Base-by-base conservation (phyloP, 1,140 invertebrate genomes). In the Phenacoccus solenopsis region DNA sequence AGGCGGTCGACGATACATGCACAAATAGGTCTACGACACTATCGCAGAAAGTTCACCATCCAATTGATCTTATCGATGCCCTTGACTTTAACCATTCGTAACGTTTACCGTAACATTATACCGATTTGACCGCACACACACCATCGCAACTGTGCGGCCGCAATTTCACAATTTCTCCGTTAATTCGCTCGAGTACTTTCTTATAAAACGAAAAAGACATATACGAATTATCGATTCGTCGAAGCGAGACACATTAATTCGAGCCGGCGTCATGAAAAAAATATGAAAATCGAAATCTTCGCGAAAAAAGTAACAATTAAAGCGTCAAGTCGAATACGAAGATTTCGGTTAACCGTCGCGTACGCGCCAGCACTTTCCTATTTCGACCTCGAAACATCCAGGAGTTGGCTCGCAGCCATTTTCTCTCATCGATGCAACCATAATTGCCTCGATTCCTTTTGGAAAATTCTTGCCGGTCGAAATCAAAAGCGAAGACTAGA, bases 211-310 rank as follows among this genome's bases (percentile, higher is more conserved):
- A n/a, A n/a, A n/a, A n/a, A n/a, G n/a, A n/a, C n/a, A n/a, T n/a
- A n/a, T n/a, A n/a, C n/a, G 30, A 32, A 5, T 32, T 32, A 7
- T 5, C 5, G 30, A 32, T 49, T 49, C 16, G 38, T n/a, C 16
- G 38, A 16, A 49, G 38, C 38, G 38, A 49, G 38, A 49, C 4
- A 32, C 30, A 5, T 7, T 13, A 32, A 13, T 13, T 32, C 5
- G 5, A n/a, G 38, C 38, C 12, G 20, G 38, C 38, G 30, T 13
- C 12, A n/a, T 10, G 16, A n/a, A 49, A 49, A 49, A 49, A n/a
- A n/a, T n/a, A n/a, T n/a, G n/a, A n/a, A 49, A 49, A 49, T 49
- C 38, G 38, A 49, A 49, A 49, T 49, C 38, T n/a, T n/a, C n/a
- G n/a, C n/a, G 38, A 16, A 16, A 49, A 49, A 49, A 49, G 20